Percentiles rank a stretch among this genome's conserved stretches.
Evolutionary conservation across 2,888 invertebrate species (phyloP).

Genomic region (Luperina testacea): DNA sequence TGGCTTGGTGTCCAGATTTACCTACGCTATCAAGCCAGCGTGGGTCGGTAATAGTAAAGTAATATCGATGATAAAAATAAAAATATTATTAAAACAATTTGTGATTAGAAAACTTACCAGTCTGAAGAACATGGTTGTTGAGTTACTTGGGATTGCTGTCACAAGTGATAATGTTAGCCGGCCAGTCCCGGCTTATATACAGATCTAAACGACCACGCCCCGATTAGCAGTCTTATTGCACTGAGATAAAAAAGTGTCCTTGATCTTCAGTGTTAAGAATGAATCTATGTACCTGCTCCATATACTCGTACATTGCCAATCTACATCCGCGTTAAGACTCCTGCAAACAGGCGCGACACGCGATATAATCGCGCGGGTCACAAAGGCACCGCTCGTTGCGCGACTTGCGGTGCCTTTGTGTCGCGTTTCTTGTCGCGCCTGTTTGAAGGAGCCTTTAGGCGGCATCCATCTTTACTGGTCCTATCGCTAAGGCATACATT

Average conservation of each 20-base stretch:
- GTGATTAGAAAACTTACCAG: conserved; percentile 77
- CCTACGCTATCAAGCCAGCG: neutral
- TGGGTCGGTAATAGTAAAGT: neutral
- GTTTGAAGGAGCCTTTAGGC: conserved; percentile 32
- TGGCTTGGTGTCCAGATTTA: neutral
- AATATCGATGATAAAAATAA: neutral
- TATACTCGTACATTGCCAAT: conserved; percentile 63
- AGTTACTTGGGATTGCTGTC: conserved; percentile 78
- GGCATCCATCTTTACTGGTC: conserved; percentile 49
- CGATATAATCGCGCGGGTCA: too few species aligned
- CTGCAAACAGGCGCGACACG: too few species aligned
- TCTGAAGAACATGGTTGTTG: conserved; percentile 85
- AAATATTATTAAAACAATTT: neutral
- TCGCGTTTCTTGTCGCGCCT: too few species aligned
- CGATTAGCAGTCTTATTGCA: conserved; percentile 73
- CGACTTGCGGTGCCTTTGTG: too few species aligned
- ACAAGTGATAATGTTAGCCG: conserved; percentile 82
- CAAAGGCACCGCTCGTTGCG: too few species aligned
- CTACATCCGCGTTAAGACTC: conserved; percentile 76
- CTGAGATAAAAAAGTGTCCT: conserved; percentile 86
- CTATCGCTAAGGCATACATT: conserved; percentile 44
- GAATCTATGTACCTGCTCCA: conserved; percentile 74
- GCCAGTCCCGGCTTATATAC: conserved; percentile 82
- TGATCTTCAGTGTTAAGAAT: conserved; percentile 86
- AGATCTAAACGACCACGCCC: conserved; percentile 82